Evolutionary conservation across 2,888 invertebrate genomes (phyloP).

Genomic region (Therioaphis trifolii): DNA sequence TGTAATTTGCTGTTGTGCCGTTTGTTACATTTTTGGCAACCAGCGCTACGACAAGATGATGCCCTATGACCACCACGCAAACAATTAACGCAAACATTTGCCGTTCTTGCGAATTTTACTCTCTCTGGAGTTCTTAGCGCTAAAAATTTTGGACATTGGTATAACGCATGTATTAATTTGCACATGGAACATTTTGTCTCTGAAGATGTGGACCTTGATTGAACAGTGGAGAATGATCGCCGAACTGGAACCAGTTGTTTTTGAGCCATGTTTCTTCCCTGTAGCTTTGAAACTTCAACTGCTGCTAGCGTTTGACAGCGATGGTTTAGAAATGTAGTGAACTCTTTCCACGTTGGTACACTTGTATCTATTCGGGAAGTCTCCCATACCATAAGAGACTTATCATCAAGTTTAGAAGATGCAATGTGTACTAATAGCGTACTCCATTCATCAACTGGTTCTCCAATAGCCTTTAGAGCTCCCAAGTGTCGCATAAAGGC

Average conservation of each 20-base stretch:
- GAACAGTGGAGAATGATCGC: no score
- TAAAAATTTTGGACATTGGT: conserved; percentile 14
- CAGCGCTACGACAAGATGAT: neutral
- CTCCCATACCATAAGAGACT: neutral
- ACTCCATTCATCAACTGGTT: neutral
- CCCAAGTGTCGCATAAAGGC: neutral
- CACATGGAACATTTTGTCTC: neutral
- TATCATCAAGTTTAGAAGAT: neutral
- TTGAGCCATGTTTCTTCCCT: no score
- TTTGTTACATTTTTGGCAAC: conserved; percentile 2
- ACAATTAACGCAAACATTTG: conserved; percentile 14
- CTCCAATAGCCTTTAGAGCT: neutral
- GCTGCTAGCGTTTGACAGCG: neutral
- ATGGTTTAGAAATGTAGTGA: neutral
- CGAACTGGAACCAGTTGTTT: no score
- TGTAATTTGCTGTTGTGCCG: conserved; percentile 25
- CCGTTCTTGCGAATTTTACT: neutral
- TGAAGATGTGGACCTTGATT: no score
- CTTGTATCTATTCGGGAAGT: neutral
- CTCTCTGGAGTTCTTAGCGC: neutral
- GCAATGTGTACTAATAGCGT: neutral
- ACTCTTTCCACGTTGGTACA: neutral
- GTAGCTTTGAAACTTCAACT: no score
- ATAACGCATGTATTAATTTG: neutral
- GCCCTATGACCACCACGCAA: conserved; percentile 5